These are phyloP conservation scores for Pheucticus melanocephalus DNA, from an alignment of 2,113 vertebrate species.

Conservation along the genomic window DNA sequence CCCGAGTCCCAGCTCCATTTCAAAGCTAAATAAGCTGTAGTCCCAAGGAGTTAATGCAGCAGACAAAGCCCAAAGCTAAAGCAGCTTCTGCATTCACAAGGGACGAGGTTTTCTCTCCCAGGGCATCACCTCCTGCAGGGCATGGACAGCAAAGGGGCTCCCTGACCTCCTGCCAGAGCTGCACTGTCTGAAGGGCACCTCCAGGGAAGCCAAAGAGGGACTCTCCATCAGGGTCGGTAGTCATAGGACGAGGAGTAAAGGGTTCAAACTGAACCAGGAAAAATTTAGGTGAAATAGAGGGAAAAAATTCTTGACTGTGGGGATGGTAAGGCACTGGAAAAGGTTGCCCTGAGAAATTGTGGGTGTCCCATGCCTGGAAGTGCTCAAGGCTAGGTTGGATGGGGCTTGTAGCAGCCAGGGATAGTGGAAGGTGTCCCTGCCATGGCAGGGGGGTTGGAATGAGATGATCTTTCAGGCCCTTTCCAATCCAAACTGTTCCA, in stretches of 20 bases:
- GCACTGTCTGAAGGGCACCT: neutral
- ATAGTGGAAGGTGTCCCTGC: neutral
- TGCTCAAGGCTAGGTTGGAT: neutral
- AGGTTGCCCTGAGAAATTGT: neutral
- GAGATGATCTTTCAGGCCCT: neutral
- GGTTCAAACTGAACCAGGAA: neutral
- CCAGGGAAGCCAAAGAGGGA: neutral
- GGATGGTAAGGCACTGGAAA: neutral
- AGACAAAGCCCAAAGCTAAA: neutral
- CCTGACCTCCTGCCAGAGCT: neutral
- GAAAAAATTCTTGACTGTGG: neutral
- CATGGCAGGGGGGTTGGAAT: neutral
- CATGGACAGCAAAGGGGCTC: neutral
- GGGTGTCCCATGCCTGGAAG: neutral
- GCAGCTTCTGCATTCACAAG: neutral
- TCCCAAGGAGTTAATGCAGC: neutral
- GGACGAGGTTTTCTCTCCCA: rapidly evolving
- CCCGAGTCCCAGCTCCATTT: neutral
- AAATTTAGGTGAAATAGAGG: neutral
- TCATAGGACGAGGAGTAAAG: neutral
- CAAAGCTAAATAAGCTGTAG: neutral
- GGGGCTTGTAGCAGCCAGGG: neutral
- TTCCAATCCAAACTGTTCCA: neutral
- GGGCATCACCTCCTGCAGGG: neutral
- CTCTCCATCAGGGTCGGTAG: neutral